Evolutionary conservation across 2,888 invertebrate genomes (phyloP), one percentile per base, ranked within the genome.

Genomic region (Piscicola geometra): DNA sequence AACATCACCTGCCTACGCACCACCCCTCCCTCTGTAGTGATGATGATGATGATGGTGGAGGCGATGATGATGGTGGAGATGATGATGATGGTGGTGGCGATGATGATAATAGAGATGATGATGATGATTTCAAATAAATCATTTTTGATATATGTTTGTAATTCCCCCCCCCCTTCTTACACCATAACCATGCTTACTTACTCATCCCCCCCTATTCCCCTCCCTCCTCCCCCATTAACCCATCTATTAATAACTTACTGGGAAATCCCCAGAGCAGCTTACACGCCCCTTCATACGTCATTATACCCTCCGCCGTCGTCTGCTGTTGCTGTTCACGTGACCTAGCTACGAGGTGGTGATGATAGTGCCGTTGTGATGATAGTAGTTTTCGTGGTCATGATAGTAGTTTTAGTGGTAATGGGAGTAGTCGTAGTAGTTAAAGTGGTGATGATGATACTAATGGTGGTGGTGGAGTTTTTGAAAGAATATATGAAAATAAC

Each of bases 181-280:
- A n/a, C n/a, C n/a, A n/a, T n/a, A n/a, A n/a, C n/a, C n/a, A n/a
- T n/a, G n/a, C n/a, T n/a, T n/a, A n/a, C n/a, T n/a, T n/a, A n/a
- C n/a, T n/a, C n/a, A n/a, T n/a, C n/a, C n/a, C n/a, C n/a, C n/a
- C 15, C 15, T 41, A 41, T 15, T 41, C 15, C 41, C 41, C 41
- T 15, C 41, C 41, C 41, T 9, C 15, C 41, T 9, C 15, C 41
- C 5, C 41, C 41, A 41, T 15, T 15, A 5, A 9, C 41, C 15
- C 9, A 5, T 5, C 5, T 56, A 56, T 56, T 15, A 56, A 56
- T 56, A 56, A 66, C 64, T 71, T 78, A 83, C 83, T 82, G 77
- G 80, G 76, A 67, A 80, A 81, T 69, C 81, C 82, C 83, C 83
- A 84, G 18, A 84, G 79, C n/a, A 83, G 76, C 28, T 82, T 79